Evolutionary conservation across 2,888 invertebrate species (phyloP).

Genomic region (Pteria penguin): DNA sequence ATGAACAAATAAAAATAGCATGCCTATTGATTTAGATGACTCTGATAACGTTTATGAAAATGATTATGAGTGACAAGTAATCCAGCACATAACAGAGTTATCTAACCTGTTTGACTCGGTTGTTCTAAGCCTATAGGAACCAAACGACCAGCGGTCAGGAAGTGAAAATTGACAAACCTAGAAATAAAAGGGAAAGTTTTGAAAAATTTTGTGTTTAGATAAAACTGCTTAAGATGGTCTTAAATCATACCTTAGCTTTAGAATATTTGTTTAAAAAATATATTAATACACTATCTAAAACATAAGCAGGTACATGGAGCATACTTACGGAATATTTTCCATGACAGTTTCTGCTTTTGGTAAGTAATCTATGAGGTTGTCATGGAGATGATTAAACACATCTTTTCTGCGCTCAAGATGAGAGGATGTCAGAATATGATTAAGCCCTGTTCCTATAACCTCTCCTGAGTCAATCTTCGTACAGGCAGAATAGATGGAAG

Average conservation of each 20-base stretch:
- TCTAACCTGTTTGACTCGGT: slow-evolving; percentile 57
- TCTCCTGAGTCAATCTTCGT: slow-evolving; percentile 72
- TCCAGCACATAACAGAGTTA: too few relatives aligned
- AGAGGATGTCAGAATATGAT: slow-evolving; percentile 64
- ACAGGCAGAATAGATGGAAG: slow-evolving; percentile 50
- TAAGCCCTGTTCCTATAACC: slow-evolving; percentile 72
- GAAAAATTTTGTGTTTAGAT: too few relatives aligned
- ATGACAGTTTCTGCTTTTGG: slow-evolving; percentile 54
- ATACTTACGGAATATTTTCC: slow-evolving; percentile 33
- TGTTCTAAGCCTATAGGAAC: slow-evolving; percentile 67
- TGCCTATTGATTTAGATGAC: too few relatives aligned
- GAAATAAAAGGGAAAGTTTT: slow-evolving; percentile 18
- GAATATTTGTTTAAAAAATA: too few relatives aligned
- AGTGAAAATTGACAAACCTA: slow-evolving; percentile 74
- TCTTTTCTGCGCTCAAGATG: slow-evolving; percentile 71
- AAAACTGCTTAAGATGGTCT: too few relatives aligned
- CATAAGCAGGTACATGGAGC: too few relatives aligned
- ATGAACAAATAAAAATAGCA: too few relatives aligned
- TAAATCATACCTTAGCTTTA: too few relatives aligned
- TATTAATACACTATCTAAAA: too few relatives aligned
- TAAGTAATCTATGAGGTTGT: slow-evolving; percentile 65
- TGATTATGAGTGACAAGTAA: too few relatives aligned
- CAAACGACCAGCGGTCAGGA: slow-evolving; percentile 68
- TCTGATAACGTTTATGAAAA: too few relatives aligned
- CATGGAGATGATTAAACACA: slow-evolving; percentile 72